Conservation (phyloP, 1,140 invertebrate genomes). For the Cydia pomonella region DNA sequence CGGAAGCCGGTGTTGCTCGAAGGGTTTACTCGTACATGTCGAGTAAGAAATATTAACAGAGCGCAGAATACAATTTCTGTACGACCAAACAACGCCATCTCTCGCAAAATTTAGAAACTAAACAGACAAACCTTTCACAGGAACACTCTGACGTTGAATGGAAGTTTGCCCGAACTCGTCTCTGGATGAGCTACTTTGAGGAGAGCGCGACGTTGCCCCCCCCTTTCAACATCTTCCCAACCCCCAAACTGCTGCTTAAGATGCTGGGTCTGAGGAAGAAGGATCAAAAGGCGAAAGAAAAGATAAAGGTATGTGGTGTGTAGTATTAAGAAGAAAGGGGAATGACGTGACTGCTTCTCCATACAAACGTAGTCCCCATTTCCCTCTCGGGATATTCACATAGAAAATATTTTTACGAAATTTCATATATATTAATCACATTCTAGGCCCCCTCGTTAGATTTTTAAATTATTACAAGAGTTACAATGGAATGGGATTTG, state of each 20-base stretch:
- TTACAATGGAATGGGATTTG: too few relatives aligned
- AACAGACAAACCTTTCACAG: conserved; percentile 65
- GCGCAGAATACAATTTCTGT: too few relatives aligned
- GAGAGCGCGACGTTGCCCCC: conserved; percentile 91
- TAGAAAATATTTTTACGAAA: too few relatives aligned
- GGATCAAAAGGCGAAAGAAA: conserved; percentile 85
- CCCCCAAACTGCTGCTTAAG: conserved; percentile 85
- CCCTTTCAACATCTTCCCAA: conserved; percentile 93
- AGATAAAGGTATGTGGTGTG: conserved; percentile 82
- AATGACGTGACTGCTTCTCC: too few relatives aligned
- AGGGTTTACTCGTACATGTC: too few relatives aligned
- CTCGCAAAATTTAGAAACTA: not conserved
- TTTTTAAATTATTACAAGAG: too few relatives aligned
- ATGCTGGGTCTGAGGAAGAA: conserved; percentile 85
- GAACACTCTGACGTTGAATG: conserved; percentile 94
- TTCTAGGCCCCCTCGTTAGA: too few relatives aligned
- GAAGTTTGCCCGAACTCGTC: conserved; percentile 93
- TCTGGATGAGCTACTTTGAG: conserved; percentile 96
- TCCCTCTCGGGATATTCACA: too few relatives aligned
- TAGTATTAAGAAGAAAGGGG: not conserved
- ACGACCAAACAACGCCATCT: not conserved
- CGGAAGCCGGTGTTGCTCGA: too few relatives aligned
- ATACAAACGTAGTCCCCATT: too few relatives aligned
- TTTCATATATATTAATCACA: too few relatives aligned
- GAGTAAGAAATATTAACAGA: too few relatives aligned